phyloP scores from a whole-genome alignment of 2,888 invertebrate species.

The Myopa testacea region DNA sequence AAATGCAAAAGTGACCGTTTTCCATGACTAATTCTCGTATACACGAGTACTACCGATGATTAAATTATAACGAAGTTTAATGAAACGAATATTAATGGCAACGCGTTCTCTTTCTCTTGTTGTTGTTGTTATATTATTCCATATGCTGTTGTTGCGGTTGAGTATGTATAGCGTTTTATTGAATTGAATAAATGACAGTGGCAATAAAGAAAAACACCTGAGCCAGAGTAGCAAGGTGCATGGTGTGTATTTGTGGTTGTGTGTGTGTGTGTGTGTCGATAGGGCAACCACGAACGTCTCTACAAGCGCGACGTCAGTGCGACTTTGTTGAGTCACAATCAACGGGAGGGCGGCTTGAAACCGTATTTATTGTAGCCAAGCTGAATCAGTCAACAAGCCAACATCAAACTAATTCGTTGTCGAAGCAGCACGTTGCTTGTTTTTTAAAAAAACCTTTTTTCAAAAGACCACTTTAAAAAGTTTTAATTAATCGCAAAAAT shows the following conservation, averaged over 20 bases:
- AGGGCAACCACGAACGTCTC: background rate
- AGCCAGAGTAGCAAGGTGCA: background rate
- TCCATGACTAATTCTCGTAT: no score
- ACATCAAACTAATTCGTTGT: slow-evolving; percentile 51
- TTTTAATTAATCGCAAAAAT: background rate
- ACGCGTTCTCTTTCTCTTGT: background rate
- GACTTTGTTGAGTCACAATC: slow-evolving; percentile 22
- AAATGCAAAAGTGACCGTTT: no score
- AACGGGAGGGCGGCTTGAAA: background rate
- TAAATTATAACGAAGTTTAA: no score
- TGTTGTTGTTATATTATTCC: slow-evolving; percentile 7
- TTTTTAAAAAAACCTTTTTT: background rate
- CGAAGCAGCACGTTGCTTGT: slow-evolving; percentile 1
- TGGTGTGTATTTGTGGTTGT: background rate
- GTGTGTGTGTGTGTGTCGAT: background rate
- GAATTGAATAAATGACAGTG: background rate
- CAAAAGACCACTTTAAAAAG: background rate
- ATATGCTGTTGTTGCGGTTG: background rate
- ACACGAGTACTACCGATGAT: no score
- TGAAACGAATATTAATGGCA: background rate
- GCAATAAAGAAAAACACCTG: slow-evolving; percentile 10
- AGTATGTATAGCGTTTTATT: background rate
- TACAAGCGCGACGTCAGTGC: background rate
- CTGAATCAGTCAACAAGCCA: slow-evolving; percentile 61
- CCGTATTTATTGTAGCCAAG: slow-evolving; percentile 16